Evolutionary conservation across 2,797 vertebrate species (phyloP), one percentile per base, ranked within the genome.

Genomic region (Poeciliopsis infans): DNA sequence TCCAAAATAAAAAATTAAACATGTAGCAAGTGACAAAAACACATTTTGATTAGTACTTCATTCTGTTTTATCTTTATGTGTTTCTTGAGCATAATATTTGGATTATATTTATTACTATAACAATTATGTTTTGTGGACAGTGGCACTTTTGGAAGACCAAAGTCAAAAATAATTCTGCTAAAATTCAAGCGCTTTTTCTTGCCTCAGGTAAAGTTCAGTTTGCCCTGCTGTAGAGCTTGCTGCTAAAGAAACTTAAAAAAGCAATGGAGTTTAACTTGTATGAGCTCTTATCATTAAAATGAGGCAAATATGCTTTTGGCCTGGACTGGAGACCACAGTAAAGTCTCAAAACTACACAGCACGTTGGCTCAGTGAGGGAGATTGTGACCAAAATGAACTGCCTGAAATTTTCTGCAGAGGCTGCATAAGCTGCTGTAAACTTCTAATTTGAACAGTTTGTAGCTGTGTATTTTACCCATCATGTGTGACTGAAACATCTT

Each of bases 351-450:
- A 41, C 66, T 13, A n/a, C 6, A 23, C 23, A 7, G 10, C 39
- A 69, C 43, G 20, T 68, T n/a, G 39, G 39, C 4, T 66, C 53
- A 72, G 11, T 76, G 72, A 69, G 74, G 43, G 51, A 8, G 76
- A 79, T 73, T 75, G 69, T 76, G 61, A 73, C 74, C 33, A 39
- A 57, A 33, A 31, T 10, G n/a, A 45, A 75, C 45, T 68, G 47
- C 53, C 41, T 70, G 45, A 68, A 51, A 51, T 23, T 76, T 46
- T 77, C 23, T 49, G 77, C 20, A 78, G n/a, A 41, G 68, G 33
- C 25, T 74, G 55, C 55, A 66, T 43, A 51, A 71, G 76, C 75
- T 61, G 4, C 64, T 82, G 61, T 79, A 66, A 79, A 71, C 39
- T 68, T 18, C n/a, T 23, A 20, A 74, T 16, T 64, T 28, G 41